These are phyloP conservation scores for Onthophagus taurus DNA, from an alignment of 1,140 invertebrate species.

Conservation along the genomic window DNA sequence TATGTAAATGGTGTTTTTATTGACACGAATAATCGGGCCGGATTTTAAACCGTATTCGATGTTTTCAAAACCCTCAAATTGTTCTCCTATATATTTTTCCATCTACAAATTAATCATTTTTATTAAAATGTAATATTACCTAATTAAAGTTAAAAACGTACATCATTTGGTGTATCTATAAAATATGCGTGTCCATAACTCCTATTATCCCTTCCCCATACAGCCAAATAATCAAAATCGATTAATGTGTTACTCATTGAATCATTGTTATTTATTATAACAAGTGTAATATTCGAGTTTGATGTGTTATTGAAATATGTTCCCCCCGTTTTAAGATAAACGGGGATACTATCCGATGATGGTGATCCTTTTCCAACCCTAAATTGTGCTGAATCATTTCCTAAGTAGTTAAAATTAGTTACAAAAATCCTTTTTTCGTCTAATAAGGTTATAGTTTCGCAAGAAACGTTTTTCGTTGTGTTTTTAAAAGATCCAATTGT, in stretches of 20 bases:
- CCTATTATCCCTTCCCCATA: conserved; percentile 46
- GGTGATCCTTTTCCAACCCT: conserved; percentile 14
- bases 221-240: conserved; percentile 77
- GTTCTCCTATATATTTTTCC: not conserved
- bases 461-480: no score
- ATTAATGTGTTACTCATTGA: no score
- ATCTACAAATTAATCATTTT: not conserved
- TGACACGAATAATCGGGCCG: not conserved
- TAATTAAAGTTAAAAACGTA: not conserved
- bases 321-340: no score
- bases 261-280: no score
- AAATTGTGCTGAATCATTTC: conserved; percentile 16
- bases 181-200: not conserved
- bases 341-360: conserved; percentile 1
- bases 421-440: conserved; percentile 22
- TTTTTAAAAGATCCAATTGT: no score
- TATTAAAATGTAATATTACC: not conserved
- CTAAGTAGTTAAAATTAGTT: conserved; percentile 21
- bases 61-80: not conserved
- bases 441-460: no score
- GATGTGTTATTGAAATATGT: no score
- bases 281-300: no score
- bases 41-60: not conserved
- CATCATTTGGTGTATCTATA: not conserved
- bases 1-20: conserved; percentile 2